Conservation (phyloP, 2,113 vertebrate species). For the Atherinomorus stipes region DNA sequence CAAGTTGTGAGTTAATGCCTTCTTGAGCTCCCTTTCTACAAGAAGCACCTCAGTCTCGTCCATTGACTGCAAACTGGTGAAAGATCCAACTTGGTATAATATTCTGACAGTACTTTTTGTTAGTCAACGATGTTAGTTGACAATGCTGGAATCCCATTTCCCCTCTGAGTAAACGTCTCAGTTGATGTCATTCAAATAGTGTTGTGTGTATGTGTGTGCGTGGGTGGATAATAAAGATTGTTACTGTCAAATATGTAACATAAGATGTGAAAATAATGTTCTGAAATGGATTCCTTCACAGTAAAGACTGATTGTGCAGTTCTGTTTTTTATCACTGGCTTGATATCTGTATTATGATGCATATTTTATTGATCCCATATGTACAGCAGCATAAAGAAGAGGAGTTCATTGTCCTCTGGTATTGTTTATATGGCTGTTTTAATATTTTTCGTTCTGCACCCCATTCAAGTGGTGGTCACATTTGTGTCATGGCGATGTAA, state of each 20-base stretch:
- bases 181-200: conserved; percentile 75
- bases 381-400: conserved; percentile 67
- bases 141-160: conserved; percentile 50
- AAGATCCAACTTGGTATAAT: conserved; percentile 24
- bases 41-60: conserved; percentile 54
- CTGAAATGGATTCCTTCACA: conserved; percentile 69
- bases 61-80: conserved; percentile 65
- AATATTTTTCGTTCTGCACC: conserved; percentile 80
- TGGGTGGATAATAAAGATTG: conserved; percentile 73
- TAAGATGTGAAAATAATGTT: conserved; percentile 81
- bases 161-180: conserved; percentile 64
- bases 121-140: conserved; percentile 30
- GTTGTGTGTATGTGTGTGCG: conserved; percentile 71
- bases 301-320: conserved; percentile 75
- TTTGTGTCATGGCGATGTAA: conserved; percentile 91
- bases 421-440: conserved; percentile 84
- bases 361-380: conserved; percentile 73
- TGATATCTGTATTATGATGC: conserved; percentile 74
- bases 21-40: conserved; percentile 12
- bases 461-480: conserved; percentile 69
- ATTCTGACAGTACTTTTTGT: conserved; percentile 43
- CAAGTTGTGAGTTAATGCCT: conserved; percentile 32
- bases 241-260: conserved; percentile 81
- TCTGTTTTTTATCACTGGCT: conserved; percentile 72
- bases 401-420: conserved; percentile 56